Evolutionary conservation across 1,140 invertebrate species (phyloP).

Genomic region (Bombus balteatus): DNA sequence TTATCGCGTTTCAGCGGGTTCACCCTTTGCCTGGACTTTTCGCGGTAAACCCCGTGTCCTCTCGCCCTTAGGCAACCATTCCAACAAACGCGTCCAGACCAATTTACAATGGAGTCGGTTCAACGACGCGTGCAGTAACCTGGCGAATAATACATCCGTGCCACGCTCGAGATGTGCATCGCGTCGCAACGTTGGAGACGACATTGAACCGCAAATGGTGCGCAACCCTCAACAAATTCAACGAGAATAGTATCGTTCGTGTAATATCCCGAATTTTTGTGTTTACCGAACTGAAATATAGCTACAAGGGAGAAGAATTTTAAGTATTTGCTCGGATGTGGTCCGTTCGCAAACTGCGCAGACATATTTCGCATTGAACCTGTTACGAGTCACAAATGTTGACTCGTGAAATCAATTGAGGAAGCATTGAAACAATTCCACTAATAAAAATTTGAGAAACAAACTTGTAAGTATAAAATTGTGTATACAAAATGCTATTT

Average conservation of each 20-base stretch:
- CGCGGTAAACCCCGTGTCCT: neutral
- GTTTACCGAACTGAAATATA: slow-evolving; percentile 3
- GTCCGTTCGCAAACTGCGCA: neutral
- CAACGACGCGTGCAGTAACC: slow-evolving; percentile 62
- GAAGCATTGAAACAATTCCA: neutral
- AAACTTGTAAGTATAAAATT: no score
- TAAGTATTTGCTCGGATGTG: neutral
- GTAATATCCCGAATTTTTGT: slow-evolving; percentile 25
- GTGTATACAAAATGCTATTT: no score
- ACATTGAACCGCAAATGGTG: slow-evolving; percentile 33
- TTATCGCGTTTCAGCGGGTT: slow-evolving; percentile 54
- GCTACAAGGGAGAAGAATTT: neutral
- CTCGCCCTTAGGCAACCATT: slow-evolving; percentile 43
- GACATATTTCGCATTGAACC: neutral
- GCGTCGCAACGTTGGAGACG: slow-evolving; percentile 35
- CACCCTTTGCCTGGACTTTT: slow-evolving; percentile 1
- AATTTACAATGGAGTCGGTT: slow-evolving; percentile 66
- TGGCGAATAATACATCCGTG: slow-evolving; percentile 62
- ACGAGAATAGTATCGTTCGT: slow-evolving; percentile 13
- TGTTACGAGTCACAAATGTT: neutral
- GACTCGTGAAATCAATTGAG: neutral
- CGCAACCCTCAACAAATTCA: slow-evolving; percentile 30
- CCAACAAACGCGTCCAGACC: slow-evolving; percentile 50
- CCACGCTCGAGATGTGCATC: slow-evolving; percentile 50
- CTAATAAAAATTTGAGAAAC: neutral